Conservation (phyloP, 2,113 vertebrate genomes). For the Malurus melanocephalus region DNA sequence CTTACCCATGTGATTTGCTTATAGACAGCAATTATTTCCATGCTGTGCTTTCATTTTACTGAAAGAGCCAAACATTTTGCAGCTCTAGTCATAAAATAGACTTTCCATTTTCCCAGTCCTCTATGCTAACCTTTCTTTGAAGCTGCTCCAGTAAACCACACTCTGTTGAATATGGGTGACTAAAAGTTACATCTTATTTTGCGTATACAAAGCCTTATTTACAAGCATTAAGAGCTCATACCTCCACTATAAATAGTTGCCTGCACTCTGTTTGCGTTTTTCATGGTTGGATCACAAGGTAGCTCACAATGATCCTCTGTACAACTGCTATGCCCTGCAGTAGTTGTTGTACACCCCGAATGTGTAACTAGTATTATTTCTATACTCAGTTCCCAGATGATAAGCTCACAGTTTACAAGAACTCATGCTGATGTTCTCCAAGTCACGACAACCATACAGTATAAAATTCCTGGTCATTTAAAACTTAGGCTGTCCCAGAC, state of each 20-base stretch:
- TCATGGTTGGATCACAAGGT: slow-evolving; percentile 27
- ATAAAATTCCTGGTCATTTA: background rate
- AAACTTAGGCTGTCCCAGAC: background rate
- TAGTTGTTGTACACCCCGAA: background rate
- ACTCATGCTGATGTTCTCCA: background rate
- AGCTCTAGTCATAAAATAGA: background rate
- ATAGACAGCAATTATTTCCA: background rate
- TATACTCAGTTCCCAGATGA: background rate
- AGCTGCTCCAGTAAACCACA: slow-evolving; percentile 31
- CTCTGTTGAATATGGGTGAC: slow-evolving; percentile 9
- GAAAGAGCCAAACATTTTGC: background rate
- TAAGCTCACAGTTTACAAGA: background rate
- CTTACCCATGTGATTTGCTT: background rate
- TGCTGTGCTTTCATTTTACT: slow-evolving; percentile 2
- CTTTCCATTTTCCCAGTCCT: background rate
- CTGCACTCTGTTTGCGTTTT: slow-evolving; percentile 35
- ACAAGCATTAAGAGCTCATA: slow-evolving; percentile 28
- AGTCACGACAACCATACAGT: background rate
- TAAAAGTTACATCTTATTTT: slow-evolving; percentile 56
- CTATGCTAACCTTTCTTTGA: slow-evolving; percentile 51
- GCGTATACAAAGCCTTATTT: slow-evolving; percentile 53
- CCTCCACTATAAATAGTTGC: slow-evolving; percentile 41
- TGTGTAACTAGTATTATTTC: background rate
- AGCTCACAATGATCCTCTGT: slow-evolving; percentile 43
- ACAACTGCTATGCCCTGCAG: background rate